phyloP scores from a whole-genome alignment of 2,888 invertebrate genomes.

The Bombylius major region DNA sequence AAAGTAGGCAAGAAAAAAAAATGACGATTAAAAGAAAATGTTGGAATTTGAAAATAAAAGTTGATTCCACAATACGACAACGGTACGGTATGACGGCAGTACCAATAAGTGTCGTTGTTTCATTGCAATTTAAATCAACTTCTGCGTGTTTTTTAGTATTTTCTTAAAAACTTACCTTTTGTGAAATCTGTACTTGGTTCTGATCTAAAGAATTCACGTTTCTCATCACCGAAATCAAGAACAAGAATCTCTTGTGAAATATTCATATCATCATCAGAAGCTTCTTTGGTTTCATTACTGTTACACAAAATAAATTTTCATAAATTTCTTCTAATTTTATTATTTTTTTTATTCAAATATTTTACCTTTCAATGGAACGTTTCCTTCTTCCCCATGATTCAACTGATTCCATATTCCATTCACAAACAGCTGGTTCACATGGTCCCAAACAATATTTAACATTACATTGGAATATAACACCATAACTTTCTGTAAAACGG shows the following conservation, averaged over 20 bases:
- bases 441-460: constrained; percentile 92
- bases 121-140: too few relatives aligned
- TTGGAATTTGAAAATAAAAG: neutral
- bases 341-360: neutral
- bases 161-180: constrained; percentile 43
- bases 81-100: too few relatives aligned
- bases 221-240: constrained; percentile 84
- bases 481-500: constrained; percentile 90
- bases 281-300: constrained; percentile 47
- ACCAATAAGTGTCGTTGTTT: too few relatives aligned
- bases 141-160: too few relatives aligned
- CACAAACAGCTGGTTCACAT: constrained; percentile 85
- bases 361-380: constrained; percentile 48
- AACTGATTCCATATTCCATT: constrained; percentile 80
- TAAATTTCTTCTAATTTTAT: neutral
- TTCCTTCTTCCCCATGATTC: constrained; percentile 86
- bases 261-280: constrained; percentile 58
- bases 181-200: constrained; percentile 63
- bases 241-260: constrained; percentile 89
- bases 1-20: neutral
- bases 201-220: constrained; percentile 63
- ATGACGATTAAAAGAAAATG: neutral
- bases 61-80: too few relatives aligned
- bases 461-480: constrained; percentile 94
- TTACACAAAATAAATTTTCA: constrained; percentile 17